Base-by-base conservation (phyloP, 2,888 invertebrate species). In the Cantharis lateralis region DNA sequence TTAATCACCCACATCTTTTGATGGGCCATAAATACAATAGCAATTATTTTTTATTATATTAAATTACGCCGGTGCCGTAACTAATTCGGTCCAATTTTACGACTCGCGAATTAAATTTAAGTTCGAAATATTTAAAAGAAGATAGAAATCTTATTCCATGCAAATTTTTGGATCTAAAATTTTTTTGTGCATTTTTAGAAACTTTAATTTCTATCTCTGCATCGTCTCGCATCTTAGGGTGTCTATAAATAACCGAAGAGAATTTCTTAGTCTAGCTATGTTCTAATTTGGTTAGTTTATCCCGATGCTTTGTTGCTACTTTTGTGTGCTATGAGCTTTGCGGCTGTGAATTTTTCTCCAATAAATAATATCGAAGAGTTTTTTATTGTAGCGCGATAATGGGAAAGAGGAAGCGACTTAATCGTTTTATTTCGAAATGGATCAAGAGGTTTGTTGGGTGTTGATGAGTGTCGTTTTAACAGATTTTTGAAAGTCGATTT, bases 351-450 rank as follows among this genome's bases (percentile, higher is more conserved):
- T 63, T 16, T 16, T 63, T 63, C 11, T 63, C 18, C 7, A 62
- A 13, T 68, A 66, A 61, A 1, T 24, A 24, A 24, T 61, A 26
- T 68, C 4, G 11, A 68, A 16, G 13, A 61, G 48, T 70, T 70
- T 70, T 70, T 70, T 16, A 16, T 70, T 70, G 48, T 70, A 70
- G 70, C 48, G 61, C 69, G 20, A 66, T n/a, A 48, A 88, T 88
- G 88, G 88, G 88, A 62, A 88, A 88, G 83, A 87, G 85, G 79
- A 84, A 86, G 72, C 84, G 87, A 78, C 81, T 88, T 79, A 88
- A 88, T 81, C 85, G 85, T 71, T 85, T 88, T 72, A 88, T 88
- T 75, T 85, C 85, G 20, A 87, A 87, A 83, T 88, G 88, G 88
- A 87, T 88, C 74, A 88, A 87, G 82, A 88, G 88, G 88, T 88